Evolutionary conservation across 2,797 vertebrate species (phyloP), one percentile per base, ranked within the genome.

Genomic region (Argentina silus): DNA sequence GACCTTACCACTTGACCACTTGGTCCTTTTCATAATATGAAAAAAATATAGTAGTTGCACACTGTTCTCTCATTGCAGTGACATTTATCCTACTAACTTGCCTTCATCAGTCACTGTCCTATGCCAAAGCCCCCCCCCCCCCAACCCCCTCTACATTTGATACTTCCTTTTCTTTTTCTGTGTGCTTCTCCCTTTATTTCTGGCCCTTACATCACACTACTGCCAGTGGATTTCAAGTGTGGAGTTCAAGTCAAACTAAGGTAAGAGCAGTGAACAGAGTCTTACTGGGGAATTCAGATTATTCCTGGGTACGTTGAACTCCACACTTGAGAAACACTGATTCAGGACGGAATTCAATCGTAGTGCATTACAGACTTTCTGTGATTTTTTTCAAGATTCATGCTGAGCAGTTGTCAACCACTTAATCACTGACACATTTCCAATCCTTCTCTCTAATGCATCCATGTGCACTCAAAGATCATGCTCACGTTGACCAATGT

Each of bases 191-290:
- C 19, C 53, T 66, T 64, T 56, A 47, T 63, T 70, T 73, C 65
- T 67, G 67, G 36, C 53, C 47, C 51, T 47, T 55, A 51, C 55
- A 59, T 43, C 51, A 72, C 69, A 78, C 70, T 47, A 70, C 71
- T 63, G 68, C 62, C 73, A 50, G 43, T 70, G 63, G 73, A 71
- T 72, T 67, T 74, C 71, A 74, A 74, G 69, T 79, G 78, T 77
- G 69, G 56, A 75, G 73, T 75, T 75, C 67, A 75, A 48, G 51
- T 74, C 45, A 71, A 72, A 59, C 59, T 60, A 63, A 75, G 53
- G 63, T 78, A 68, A 73, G 73, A 62, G 45, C 60, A 72, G 44
- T 48, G 27, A 51, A 68, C n/a, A 4, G 23, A 45, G 53, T 55
- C 9, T 77, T 60, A 19, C 43, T 65, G 9, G 50, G 57, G 59